phyloP scores from a whole-genome alignment of 2,797 vertebrate genomes.

The Dendrocincla fuliginosa region DNA sequence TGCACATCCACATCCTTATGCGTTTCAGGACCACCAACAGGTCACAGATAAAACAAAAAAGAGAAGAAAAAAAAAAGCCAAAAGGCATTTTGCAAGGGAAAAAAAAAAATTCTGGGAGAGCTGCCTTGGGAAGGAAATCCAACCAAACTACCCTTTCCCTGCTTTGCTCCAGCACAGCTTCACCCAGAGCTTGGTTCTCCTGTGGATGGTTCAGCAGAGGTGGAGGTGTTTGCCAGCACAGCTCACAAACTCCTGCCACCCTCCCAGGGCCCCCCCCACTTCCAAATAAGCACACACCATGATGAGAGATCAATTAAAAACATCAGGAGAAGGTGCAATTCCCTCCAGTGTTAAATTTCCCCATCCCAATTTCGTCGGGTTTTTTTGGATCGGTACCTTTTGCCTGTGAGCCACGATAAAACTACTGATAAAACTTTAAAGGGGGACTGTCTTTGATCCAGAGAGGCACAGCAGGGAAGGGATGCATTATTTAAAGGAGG shows the following conservation, averaged over 20 bases:
- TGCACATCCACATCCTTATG: not conserved
- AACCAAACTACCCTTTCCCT: not conserved
- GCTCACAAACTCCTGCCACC: not conserved
- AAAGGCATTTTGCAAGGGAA: not conserved
- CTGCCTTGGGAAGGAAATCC: not conserved
- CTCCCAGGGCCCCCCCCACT: not conserved
- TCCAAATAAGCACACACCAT: not conserved
- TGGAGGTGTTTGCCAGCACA: not conserved
- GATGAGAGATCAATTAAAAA: not conserved
- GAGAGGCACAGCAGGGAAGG: slow-evolving; percentile 29
- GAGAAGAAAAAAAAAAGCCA: not conserved
- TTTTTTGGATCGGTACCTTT: not conserved
- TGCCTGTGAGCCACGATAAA: slow-evolving; percentile 49
- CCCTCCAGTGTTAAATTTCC: not conserved
- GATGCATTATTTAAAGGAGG: slow-evolving; percentile 60
- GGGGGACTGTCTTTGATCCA: slow-evolving; percentile 52
- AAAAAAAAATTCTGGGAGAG: not conserved
- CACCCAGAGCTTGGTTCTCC: not conserved
- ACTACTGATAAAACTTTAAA: slow-evolving; percentile 60
- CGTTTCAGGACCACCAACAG: not conserved
- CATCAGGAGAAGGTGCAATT: not conserved
- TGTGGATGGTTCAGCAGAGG: not conserved
- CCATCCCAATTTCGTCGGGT: not conserved
- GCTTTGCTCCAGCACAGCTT: not conserved
- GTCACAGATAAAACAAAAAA: not conserved